phyloP scores from a whole-genome alignment of 2,113 vertebrate genomes.

The Nyctereutes procyonoides region DNA sequence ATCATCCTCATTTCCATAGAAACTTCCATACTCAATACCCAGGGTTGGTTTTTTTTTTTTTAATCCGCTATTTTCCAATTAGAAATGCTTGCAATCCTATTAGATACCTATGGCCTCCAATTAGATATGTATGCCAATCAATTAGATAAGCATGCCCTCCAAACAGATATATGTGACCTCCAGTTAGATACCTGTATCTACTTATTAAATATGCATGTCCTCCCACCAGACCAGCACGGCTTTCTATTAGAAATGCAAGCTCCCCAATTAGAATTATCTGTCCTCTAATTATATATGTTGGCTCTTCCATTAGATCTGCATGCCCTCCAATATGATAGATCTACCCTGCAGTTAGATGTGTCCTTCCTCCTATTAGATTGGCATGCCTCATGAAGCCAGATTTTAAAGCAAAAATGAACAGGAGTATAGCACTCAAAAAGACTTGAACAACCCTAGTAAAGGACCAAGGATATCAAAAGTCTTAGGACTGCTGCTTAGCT shows the following conservation, averaged over 20 bases:
- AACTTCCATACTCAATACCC: neutral
- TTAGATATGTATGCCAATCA: neutral
- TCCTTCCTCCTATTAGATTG: neutral
- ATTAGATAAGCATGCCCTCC: neutral
- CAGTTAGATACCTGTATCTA: neutral
- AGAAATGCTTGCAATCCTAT: neutral
- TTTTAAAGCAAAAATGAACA: neutral
- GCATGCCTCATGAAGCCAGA: neutral
- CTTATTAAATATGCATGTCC: too few relatives aligned
- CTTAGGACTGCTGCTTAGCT: neutral
- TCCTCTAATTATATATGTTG: neutral
- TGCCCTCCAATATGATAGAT: too few relatives aligned
- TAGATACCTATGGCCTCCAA: neutral
- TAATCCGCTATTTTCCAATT: neutral
- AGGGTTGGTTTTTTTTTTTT: neutral
- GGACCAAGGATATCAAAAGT: neutral
- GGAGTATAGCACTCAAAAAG: neutral
- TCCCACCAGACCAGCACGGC: neutral
- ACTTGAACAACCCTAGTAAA: neutral
- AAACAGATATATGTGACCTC: neutral
- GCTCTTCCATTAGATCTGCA: neutral
- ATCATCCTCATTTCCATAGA: neutral
- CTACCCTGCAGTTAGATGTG: neutral
- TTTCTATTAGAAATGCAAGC: neutral
- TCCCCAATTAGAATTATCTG: neutral